Conservation (phyloP, 2,888 invertebrate genomes). For the Drosophila neotestacea region DNA sequence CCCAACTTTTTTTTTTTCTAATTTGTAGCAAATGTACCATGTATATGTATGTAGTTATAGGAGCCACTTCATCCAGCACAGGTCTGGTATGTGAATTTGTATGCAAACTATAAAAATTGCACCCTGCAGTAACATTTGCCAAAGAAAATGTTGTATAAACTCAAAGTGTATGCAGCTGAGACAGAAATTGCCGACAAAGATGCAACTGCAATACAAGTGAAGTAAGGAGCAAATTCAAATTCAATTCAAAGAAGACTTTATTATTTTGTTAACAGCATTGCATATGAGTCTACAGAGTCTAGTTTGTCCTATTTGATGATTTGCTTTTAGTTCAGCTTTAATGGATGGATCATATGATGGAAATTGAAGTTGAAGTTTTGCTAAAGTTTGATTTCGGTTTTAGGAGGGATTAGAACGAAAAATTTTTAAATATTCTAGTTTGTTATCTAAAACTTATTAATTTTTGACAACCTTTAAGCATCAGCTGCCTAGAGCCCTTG, state of each 20-base stretch:
- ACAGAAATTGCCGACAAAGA: constrained; percentile 20
- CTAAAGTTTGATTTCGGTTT: neutral
- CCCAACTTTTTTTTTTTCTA: constrained; percentile 47
- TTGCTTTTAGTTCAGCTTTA: neutral
- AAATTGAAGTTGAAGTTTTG: neutral
- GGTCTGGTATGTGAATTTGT: constrained; percentile 53
- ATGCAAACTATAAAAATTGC: constrained; percentile 68
- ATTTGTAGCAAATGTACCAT: constrained; percentile 50
- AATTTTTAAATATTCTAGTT: neutral
- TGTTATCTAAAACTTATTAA: constrained; percentile 11
- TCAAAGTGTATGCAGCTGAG: constrained; percentile 11
- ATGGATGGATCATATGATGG: neutral
- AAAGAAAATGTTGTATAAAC: constrained; percentile 55
- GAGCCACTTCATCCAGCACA: constrained; percentile 7
- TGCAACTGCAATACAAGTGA: constrained; percentile 26
- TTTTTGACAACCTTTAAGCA: constrained; percentile 10
- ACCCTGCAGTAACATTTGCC: constrained; percentile 62
- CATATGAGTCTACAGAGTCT: constrained; percentile 12
- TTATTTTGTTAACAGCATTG: constrained; percentile 35
- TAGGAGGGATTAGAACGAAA: neutral
- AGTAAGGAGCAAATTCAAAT: constrained; percentile 47
- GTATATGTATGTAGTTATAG: neutral
- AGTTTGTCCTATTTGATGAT: neutral
- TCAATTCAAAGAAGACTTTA: constrained; percentile 31
- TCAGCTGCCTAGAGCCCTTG: constrained; percentile 19